These are phyloP conservation scores for Bombus ignitus DNA, from an alignment of 1,140 invertebrate genomes.

Conservation along the genomic window DNA sequence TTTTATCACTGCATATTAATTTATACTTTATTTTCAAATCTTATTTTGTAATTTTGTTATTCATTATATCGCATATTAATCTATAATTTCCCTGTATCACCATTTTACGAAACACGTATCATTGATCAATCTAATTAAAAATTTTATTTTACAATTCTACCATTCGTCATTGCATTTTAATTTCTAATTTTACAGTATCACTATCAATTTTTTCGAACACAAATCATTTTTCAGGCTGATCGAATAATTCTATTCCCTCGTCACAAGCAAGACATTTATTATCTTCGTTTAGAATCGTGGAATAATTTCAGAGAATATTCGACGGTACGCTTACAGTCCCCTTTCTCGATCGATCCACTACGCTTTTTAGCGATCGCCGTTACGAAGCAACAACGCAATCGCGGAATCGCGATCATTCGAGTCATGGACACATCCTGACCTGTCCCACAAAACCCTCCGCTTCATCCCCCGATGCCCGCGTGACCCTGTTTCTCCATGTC, in stretches of 20 bases:
- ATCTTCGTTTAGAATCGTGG: not conserved
- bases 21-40: not conserved
- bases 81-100: too few species aligned
- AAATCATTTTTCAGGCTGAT: not conserved
- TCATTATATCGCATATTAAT: too few species aligned
- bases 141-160: too few species aligned
- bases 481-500: slow-evolving; percentile 47
- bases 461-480: slow-evolving; percentile 2
- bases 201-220: not conserved
- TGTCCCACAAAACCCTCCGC: slow-evolving; percentile 27
- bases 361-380: too few species aligned
- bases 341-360: not conserved
- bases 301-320: not conserved
- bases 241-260: not conserved
- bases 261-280: not conserved
- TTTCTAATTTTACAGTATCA: not conserved
- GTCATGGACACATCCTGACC: slow-evolving; percentile 16
- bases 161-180: not conserved
- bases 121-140: too few species aligned
- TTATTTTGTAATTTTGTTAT: not conserved
- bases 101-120: too few species aligned
- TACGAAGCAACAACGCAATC: not conserved
- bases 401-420: slow-evolving; percentile 10
- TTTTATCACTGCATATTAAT: not conserved
- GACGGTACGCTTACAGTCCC: not conserved